Evolutionary conservation across 2,797 vertebrate species (phyloP).

Genomic region (Esox lucius): DNA sequence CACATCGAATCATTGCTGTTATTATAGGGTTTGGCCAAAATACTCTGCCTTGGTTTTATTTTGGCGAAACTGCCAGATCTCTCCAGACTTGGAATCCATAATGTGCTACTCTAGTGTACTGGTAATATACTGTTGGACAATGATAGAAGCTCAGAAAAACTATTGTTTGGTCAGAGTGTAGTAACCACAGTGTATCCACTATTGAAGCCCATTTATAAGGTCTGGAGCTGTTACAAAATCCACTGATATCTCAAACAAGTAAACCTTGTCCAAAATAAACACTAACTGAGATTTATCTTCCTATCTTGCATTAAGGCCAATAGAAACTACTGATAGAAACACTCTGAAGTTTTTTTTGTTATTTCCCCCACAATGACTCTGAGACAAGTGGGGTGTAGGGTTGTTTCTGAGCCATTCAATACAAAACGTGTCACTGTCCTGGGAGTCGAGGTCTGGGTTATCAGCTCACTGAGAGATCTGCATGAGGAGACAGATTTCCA

Average conservation of each 20-base stretch:
- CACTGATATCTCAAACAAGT: slow-evolving; percentile 60
- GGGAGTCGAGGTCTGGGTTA: slow-evolving; percentile 7
- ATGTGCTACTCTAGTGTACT: slow-evolving; percentile 36
- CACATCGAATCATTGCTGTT: slow-evolving; percentile 23
- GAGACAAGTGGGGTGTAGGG: background rate
- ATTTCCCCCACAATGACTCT: background rate
- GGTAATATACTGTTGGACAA: slow-evolving; percentile 33
- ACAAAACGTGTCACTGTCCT: background rate
- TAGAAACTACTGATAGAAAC: background rate
- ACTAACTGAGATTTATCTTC: slow-evolving; percentile 12
- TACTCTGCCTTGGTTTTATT: slow-evolving; percentile 22
- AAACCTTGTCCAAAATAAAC: slow-evolving; percentile 55
- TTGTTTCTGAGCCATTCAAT: background rate
- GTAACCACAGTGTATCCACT: slow-evolving; percentile 45
- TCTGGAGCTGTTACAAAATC: slow-evolving; percentile 48
- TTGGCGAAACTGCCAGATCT: slow-evolving; percentile 23
- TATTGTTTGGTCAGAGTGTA: slow-evolving; percentile 19
- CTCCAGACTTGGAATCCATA: slow-evolving; percentile 30
- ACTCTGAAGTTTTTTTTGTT: slow-evolving; percentile 2
- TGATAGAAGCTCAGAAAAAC: slow-evolving; percentile 19
- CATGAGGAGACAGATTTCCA: background rate
- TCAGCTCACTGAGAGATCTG: slow-evolving; percentile 14
- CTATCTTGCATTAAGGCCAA: too few relatives aligned
- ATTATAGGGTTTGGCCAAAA: slow-evolving; percentile 45
- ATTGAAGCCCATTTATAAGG: slow-evolving; percentile 39